Evolutionary conservation across 2,113 vertebrate genomes (phyloP).

Genomic region (Heterotis niloticus): DNA sequence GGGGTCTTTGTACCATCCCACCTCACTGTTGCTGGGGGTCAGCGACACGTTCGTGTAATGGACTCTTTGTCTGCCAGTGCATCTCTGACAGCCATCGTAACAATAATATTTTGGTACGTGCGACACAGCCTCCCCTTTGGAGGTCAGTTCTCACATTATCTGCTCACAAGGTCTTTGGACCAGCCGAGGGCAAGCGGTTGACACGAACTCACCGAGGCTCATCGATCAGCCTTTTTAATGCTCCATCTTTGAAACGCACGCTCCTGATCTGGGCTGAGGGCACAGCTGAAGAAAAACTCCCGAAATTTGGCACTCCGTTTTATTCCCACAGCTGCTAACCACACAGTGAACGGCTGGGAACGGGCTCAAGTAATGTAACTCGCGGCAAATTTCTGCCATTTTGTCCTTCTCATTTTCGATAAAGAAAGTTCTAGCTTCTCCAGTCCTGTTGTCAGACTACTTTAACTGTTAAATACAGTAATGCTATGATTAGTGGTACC

Average conservation of each 20-base stretch:
- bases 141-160: conserved; percentile 64
- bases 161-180: conserved; percentile 47
- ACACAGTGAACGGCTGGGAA: too few relatives aligned
- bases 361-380: too few relatives aligned
- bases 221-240: neutral
- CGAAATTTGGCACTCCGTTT: too few relatives aligned
- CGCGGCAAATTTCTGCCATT: too few relatives aligned
- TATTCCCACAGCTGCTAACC: neutral
- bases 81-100: conserved; percentile 7
- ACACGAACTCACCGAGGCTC: conserved; percentile 52
- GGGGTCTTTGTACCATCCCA: neutral
- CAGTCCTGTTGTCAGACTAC: too few relatives aligned
- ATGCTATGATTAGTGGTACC: too few relatives aligned
- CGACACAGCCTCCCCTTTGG: conserved; percentile 59
- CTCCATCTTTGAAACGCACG: neutral
- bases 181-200: conserved; percentile 57
- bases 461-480: too few relatives aligned
- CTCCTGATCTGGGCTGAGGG: neutral
- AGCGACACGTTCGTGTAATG: neutral
- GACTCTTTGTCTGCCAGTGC: conserved; percentile 17
- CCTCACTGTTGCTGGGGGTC: neutral
- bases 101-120: conserved; percentile 31
- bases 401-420: too few relatives aligned
- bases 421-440: too few relatives aligned
- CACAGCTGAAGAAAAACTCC: neutral